These are phyloP conservation scores for Drosophila aldrichi DNA, from an alignment of 2,888 invertebrate species.

Conservation along the genomic window DNA sequence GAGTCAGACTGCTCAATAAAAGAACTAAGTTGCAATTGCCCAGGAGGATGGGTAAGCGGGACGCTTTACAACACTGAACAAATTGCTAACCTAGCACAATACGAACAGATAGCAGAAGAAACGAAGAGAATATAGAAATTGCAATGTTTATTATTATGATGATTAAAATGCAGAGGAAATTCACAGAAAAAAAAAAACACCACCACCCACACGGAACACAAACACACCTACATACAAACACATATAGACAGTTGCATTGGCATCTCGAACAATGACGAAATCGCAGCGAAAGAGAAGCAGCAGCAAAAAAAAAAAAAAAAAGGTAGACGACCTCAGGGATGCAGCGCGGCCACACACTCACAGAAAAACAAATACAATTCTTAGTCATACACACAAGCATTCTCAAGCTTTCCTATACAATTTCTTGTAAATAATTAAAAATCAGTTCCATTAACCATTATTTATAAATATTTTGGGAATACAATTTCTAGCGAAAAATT, in stretches of 20 bases:
- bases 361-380: slow-evolving; percentile 5
- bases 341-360: slow-evolving; percentile 37
- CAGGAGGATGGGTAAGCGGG: background rate
- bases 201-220: background rate
- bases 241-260: slow-evolving; percentile 17
- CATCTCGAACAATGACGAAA: slow-evolving; percentile 62
- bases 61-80: slow-evolving; percentile 18
- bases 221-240: slow-evolving; percentile 1
- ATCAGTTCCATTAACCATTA: slow-evolving; percentile 14
- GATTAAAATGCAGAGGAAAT: slow-evolving; percentile 15
- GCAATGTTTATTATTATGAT: slow-evolving; percentile 22
- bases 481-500: slow-evolving; percentile 39
- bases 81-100: slow-evolving; percentile 49
- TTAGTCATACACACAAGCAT: background rate
- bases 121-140: background rate
- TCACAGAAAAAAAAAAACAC: background rate
- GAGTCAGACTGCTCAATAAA: background rate
- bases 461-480: slow-evolving; percentile 20
- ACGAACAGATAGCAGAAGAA: background rate
- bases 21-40: background rate
- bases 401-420: background rate
- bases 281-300: slow-evolving; percentile 41
- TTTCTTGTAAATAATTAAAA: slow-evolving; percentile 20
- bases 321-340: slow-evolving; percentile 71
- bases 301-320: slow-evolving; percentile 40